Evolutionary conservation across 2,888 invertebrate species (phyloP).

Genomic region (Bimastos eiseni): DNA sequence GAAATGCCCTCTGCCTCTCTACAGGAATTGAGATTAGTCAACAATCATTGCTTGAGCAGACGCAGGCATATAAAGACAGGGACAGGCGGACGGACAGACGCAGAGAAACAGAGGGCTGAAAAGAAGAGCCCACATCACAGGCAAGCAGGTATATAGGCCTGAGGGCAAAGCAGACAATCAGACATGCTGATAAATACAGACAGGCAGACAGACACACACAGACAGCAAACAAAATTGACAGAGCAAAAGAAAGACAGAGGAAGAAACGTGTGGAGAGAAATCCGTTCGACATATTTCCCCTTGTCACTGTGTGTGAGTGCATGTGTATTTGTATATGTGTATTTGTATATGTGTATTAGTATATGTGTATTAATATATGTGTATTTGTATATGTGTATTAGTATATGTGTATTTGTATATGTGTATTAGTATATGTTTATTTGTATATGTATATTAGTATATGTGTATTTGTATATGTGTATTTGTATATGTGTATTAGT

Average conservation of each 20-base stretch:
- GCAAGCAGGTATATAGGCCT: too few relatives aligned
- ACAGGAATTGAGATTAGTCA: background rate
- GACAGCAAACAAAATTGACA: background rate
- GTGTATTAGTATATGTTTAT: too few relatives aligned
- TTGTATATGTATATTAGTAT: too few relatives aligned
- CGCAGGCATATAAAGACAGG: background rate
- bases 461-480: too few relatives aligned
- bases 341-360: too few relatives aligned
- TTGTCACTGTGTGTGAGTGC: background rate
- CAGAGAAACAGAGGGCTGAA: background rate
- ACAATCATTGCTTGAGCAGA: background rate
- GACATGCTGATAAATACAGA: too few relatives aligned
- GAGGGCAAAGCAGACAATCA: too few relatives aligned
- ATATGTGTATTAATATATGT: background rate
- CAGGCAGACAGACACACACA: background rate
- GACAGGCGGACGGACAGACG: background rate
- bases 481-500: too few relatives aligned
- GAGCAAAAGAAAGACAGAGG: background rate
- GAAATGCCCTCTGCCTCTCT: background rate
- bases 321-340: too few relatives aligned
- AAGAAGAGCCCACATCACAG: too few relatives aligned
- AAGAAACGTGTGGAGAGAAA: background rate
- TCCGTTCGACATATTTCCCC: background rate
- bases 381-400: too few relatives aligned
- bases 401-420: background rate